Percentiles rank a stretch among this genome's conserved stretches.
Evolutionary conservation across 2,888 invertebrate genomes (phyloP).

Genomic region (Altica lythri): DNA sequence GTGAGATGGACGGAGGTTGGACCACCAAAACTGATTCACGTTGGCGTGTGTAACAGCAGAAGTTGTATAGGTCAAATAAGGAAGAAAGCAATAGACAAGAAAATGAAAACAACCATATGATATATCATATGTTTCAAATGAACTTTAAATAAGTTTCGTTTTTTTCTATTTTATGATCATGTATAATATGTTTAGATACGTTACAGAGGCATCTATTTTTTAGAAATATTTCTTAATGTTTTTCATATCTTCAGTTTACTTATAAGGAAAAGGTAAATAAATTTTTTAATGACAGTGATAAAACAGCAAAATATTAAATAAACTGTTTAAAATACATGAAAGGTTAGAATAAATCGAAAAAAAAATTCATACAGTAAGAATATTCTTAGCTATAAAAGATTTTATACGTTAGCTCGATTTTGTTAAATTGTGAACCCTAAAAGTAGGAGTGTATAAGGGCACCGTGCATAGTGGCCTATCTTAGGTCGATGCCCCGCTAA

Average conservation of each 20-base stretch:
- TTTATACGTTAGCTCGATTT: slow-evolving; percentile 25
- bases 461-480: slow-evolving; percentile 44
- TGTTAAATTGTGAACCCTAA: slow-evolving; percentile 28
- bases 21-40: slow-evolving; percentile 22
- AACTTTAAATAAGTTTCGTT: slow-evolving; percentile 9
- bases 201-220: no score
- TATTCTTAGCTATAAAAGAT: no score
- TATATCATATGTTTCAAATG: slow-evolving; percentile 4
- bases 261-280: no score
- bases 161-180: slow-evolving; percentile 5
- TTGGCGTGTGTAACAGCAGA: slow-evolving; percentile 14
- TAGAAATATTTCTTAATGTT: no score
- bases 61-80: slow-evolving; percentile 11
- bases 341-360: no score
- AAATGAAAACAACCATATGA: slow-evolving; percentile 3
- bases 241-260: no score
- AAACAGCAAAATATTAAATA: no score
- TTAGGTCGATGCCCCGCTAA: slow-evolving; percentile 50
- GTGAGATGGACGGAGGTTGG: slow-evolving; percentile 23
- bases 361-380: no score
- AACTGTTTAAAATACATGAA: no score
- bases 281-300: no score
- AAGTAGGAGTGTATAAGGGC: slow-evolving; percentile 44
- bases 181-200: no score
- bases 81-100: slow-evolving; percentile 14